Base-by-base conservation (phyloP, 2,888 invertebrate species). In the Polymixis flavicincta region DNA sequence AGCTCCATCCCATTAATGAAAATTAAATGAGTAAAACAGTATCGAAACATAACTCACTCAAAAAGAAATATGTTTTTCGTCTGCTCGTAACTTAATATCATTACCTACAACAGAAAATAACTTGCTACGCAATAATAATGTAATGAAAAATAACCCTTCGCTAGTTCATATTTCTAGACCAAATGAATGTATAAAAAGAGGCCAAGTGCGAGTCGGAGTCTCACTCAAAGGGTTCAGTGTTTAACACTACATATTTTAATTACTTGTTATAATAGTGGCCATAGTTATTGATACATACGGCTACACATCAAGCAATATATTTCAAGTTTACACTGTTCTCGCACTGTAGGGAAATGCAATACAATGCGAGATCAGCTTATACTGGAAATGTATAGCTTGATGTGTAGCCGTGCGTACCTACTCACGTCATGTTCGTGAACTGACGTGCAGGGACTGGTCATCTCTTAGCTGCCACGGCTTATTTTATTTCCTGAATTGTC, bases 91-190 rank as follows among this genome's bases (percentile, higher is more conserved):
- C 48, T 25, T 25, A 48, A 54, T 13, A 37, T 48, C n/a, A 78
- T 63, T 50, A 55, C 17, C 17, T 17, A 55, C 32, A 42, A 64
- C 48, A 78, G 28, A 71, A 80, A 78, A 55, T 64, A 78, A 63
- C 22, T 74, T 66, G 22, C 37, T 52, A 64, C 57, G 50, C 60
- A 80, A 57, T 50, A 70, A 48, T 76, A 67, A 76, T 37, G 50
- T 55, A 32, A 72, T 65, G 54, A 74, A 86, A 70, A 74, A 74
- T 73, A 70, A 70, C 72, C 61, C 75, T 68, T 81, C 74, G 59
- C n/a, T 73, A 77, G 65, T 77, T 77, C 71, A 81, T 81, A 76
- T 74, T 83, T 87, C 67, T 72, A 54, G 64, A 66, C 65, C 45
- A 78, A 85, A 82, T 60, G 22, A 63, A 72, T 32, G 55, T 68